Evolutionary conservation across 2,797 vertebrate species (phyloP).

Genomic region (Myripristis jacobus): DNA sequence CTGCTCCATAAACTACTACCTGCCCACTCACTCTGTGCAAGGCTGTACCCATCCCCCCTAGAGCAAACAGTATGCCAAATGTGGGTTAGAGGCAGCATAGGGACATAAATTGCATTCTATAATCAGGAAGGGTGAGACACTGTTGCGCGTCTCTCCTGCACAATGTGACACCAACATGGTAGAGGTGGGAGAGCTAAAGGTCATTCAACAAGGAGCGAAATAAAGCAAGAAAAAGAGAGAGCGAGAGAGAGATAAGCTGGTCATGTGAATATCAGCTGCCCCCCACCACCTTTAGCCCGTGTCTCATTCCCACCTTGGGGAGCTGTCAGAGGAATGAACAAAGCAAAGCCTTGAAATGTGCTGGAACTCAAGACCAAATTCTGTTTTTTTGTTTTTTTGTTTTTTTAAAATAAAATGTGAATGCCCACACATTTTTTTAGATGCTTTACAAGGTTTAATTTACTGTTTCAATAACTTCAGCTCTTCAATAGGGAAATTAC

Average conservation of each 20-base stretch:
- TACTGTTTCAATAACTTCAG: slow-evolving; percentile 8
- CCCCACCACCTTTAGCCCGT: background rate
- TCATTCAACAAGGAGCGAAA: slow-evolving; percentile 30
- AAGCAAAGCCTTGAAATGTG: background rate
- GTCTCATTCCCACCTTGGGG: background rate
- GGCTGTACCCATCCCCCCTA: background rate
- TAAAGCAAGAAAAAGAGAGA: background rate
- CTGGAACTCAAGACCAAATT: background rate
- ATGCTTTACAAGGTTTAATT: background rate
- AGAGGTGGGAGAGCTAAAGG: slow-evolving; percentile 36
- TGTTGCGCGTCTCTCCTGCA: too few relatives aligned
- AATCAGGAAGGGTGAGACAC: slow-evolving; percentile 13
- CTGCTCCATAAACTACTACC: slow-evolving; percentile 49
- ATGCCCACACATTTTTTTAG: background rate
- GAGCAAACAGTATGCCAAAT: background rate
- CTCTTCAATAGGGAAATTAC: slow-evolving; percentile 17
- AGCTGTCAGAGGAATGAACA: background rate
- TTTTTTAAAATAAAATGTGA: background rate
- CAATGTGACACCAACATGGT: slow-evolving; percentile 8
- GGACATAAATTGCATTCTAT: slow-evolving; percentile 18
- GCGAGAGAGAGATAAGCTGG: background rate
- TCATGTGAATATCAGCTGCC: slow-evolving; percentile 18
- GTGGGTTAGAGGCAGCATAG: background rate
- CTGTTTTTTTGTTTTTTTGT: too few relatives aligned
- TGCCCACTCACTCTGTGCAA: slow-evolving; percentile 1